phyloP scores from a whole-genome alignment of 2,797 vertebrate species.

The Hemibagrus guttatus region DNA sequence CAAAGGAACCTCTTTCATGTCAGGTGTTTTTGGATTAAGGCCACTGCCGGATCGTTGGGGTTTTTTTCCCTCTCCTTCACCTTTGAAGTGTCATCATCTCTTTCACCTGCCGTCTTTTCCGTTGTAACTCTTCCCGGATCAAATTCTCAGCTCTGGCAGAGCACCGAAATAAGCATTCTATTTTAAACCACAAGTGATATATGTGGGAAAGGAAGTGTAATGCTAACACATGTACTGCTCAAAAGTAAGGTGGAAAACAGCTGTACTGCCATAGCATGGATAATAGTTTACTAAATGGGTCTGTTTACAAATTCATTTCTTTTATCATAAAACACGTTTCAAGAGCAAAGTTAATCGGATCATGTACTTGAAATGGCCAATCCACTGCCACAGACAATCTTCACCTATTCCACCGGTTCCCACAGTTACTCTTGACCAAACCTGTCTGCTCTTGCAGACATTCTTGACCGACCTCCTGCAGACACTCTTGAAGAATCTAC shows the following conservation, averaged over 20 bases:
- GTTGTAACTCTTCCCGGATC: constrained; percentile 42
- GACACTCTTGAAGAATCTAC: background rate
- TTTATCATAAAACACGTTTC: background rate
- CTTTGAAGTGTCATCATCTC: constrained; percentile 56
- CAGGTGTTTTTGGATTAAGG: constrained; percentile 80
- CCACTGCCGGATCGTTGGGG: constrained; percentile 66
- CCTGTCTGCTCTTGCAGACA: background rate
- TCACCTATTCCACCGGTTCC: background rate
- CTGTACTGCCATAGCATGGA: background rate
- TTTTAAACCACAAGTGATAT: constrained; percentile 47
- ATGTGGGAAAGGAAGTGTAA: constrained; percentile 41
- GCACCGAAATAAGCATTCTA: constrained; percentile 45
- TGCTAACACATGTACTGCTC: constrained; percentile 44
- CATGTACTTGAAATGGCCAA: background rate
- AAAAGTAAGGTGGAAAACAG: constrained; percentile 15
- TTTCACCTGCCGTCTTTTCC: constrained; percentile 43
- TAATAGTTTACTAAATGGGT: background rate
- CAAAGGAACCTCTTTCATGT: constrained; percentile 74
- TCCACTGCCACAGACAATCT: background rate
- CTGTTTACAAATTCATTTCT: background rate
- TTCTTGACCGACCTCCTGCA: background rate
- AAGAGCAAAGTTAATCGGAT: too few relatives aligned
- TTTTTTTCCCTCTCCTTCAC: constrained; percentile 59
- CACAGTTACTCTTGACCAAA: background rate
- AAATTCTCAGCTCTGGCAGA: constrained; percentile 39